phyloP scores from a whole-genome alignment of 2,797 vertebrate species.

The Hipposideros larvatus region DNA sequence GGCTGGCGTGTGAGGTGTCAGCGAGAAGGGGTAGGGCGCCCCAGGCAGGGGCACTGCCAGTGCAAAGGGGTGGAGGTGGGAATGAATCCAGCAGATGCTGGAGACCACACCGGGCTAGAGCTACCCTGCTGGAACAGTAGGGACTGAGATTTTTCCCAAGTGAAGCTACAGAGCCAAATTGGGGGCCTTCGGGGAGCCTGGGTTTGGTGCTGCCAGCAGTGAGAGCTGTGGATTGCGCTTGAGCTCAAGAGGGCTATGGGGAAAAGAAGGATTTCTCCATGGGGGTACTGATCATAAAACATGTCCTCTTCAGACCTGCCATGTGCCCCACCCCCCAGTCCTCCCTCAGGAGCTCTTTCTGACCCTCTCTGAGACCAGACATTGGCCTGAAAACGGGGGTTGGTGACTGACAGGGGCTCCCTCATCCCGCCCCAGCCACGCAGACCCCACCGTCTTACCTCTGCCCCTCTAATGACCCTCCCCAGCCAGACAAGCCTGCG shows the following conservation, averaged over 20 bases:
- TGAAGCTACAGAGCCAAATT: background rate
- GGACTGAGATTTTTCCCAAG: background rate
- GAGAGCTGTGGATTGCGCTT: background rate
- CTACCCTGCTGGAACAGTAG: background rate
- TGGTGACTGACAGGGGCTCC: accelerated
- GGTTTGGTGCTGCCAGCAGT: background rate
- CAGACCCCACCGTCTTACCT: background rate
- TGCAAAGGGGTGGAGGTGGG: background rate
- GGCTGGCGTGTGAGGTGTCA: background rate
- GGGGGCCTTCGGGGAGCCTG: background rate
- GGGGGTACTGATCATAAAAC: too few species aligned
- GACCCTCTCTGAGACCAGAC: background rate
- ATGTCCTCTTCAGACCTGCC: background rate
- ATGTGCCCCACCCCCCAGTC: too few species aligned
- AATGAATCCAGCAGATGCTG: background rate
- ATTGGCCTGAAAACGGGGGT: background rate
- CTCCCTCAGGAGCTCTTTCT: background rate
- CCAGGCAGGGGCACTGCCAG: too few species aligned
- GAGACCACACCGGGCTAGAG: accelerated
- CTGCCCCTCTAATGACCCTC: background rate
- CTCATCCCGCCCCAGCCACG: background rate
- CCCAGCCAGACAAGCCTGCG: background rate
- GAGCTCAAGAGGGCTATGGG: background rate
- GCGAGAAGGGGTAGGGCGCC: background rate
- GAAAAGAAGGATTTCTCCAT: background rate